A percentile compares a stretch with the other conserved stretches of the same genome.
Conservation (phyloP, 2,113 vertebrate genomes). For the Echinops telfairi region DNA sequence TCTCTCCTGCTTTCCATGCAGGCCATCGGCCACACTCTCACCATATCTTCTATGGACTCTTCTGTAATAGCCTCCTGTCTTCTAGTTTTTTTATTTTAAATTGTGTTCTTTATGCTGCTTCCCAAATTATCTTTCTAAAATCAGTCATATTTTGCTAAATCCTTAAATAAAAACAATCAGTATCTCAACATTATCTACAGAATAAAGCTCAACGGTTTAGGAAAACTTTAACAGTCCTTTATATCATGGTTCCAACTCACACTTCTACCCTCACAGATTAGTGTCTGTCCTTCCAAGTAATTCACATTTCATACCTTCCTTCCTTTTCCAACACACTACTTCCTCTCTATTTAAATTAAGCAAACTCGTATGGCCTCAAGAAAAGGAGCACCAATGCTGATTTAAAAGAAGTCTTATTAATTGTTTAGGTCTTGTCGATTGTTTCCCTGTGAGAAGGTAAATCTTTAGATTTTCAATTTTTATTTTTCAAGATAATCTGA, state of each 20-base stretch:
- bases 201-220: not conserved
- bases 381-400: not conserved
- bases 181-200: not conserved
- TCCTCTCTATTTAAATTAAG: conserved; percentile 17
- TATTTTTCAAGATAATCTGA: not conserved
- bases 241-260: not conserved
- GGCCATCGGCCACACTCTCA: not conserved
- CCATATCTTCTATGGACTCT: not conserved
- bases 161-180: conserved; percentile 19
- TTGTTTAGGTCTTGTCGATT: not conserved
- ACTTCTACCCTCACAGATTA: not conserved
- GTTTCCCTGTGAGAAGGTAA: not conserved
- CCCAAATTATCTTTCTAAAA: conserved; percentile 38
- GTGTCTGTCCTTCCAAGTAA: not conserved
- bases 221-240: not conserved
- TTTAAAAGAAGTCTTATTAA: not conserved
- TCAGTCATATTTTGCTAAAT: conserved; percentile 9
- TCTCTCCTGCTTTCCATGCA: not conserved
- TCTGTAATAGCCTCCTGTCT: not conserved
- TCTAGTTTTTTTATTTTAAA: not conserved
- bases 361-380: not conserved
- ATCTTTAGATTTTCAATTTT: not conserved
- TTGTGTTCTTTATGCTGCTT: not conserved
- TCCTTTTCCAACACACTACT: not conserved
- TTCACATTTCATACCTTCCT: not conserved